Evolutionary conservation across 2,113 vertebrate species (phyloP).

Genomic region (Cyprinodon variegatus): DNA sequence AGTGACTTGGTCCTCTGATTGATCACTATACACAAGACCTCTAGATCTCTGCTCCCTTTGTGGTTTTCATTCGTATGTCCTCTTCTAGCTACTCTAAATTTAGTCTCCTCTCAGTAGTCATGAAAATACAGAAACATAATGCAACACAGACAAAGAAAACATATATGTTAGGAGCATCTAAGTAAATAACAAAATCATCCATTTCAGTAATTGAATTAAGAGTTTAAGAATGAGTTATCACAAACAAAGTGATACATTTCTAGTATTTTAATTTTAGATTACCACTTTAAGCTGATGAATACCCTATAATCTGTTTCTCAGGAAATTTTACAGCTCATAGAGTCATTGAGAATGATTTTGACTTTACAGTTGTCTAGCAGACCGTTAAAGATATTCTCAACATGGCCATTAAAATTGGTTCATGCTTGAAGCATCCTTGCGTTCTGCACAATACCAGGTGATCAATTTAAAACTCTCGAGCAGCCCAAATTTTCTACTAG

Average conservation of each 20-base stretch:
- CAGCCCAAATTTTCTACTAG: too few relatives aligned
- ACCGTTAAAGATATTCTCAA: background rate
- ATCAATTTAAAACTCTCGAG: too few relatives aligned
- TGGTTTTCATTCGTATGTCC: conserved; percentile 45
- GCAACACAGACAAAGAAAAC: conserved; percentile 10
- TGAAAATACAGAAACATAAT: conserved; percentile 36
- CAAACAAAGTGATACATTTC: background rate
- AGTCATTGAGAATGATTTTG: background rate
- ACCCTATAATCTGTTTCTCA: background rate
- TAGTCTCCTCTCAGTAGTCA: conserved; percentile 58
- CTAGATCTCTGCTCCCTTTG: conserved; percentile 68
- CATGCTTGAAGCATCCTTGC: too few relatives aligned
- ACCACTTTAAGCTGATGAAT: background rate
- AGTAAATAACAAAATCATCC: background rate
- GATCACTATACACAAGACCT: conserved; percentile 77
- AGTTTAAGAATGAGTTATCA: background rate
- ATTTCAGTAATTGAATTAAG: background rate
- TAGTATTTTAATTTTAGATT: background rate
- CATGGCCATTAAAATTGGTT: background rate
- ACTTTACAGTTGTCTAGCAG: background rate
- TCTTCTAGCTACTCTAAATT: conserved; percentile 72
- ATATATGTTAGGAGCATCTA: background rate
- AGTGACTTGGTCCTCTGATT: conserved; percentile 69
- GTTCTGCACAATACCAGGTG: too few relatives aligned
- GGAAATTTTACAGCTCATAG: background rate